A percentile compares a stretch with the other conserved stretches of the same genome.
Conservation (phyloP, 2,113 vertebrate genomes). For the Pimephales promelas region DNA sequence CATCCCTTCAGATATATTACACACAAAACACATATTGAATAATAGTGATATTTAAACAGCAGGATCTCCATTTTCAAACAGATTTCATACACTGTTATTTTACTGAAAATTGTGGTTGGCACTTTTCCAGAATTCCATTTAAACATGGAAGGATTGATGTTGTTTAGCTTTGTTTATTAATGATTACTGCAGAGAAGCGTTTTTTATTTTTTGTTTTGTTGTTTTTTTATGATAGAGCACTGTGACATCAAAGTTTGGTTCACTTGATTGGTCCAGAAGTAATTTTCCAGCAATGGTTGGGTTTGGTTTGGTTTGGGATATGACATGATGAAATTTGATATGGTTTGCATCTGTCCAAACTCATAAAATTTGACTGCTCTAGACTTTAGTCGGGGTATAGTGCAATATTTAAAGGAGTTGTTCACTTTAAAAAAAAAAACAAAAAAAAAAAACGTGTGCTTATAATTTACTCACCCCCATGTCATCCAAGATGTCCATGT, state of each 20-base stretch:
- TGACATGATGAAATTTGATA: not conserved
- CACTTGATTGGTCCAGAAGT: not conserved
- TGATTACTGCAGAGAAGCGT: not conserved
- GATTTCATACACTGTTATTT: constrained; percentile 39
- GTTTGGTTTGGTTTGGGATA: not conserved
- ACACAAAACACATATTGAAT: constrained; percentile 5
- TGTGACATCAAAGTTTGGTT: too few relatives aligned
- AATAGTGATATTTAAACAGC: constrained; percentile 31
- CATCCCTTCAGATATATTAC: constrained; percentile 21
- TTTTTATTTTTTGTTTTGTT: too few relatives aligned
- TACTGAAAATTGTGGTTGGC: constrained; percentile 24
- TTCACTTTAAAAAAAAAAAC: too few relatives aligned
- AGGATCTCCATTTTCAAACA: constrained; percentile 4
- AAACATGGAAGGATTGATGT: not conserved
- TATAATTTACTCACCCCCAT: too few relatives aligned
- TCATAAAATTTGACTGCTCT: not conserved
- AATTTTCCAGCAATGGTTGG: not conserved
- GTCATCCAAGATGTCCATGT: too few relatives aligned
- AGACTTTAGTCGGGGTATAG: not conserved
- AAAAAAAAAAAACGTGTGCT: too few relatives aligned
- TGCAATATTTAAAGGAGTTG: too few relatives aligned
- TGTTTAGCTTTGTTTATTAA: constrained; percentile 8
- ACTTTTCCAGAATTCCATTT: constrained; percentile 11
- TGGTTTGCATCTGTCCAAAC: not conserved
- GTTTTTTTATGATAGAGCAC: not conserved